Percentiles rank a stretch among this genome's conserved stretches.
These are phyloP conservation scores for Cacoxenus indagator DNA, from an alignment of 2,888 invertebrate genomes.

Conservation along the genomic window DNA sequence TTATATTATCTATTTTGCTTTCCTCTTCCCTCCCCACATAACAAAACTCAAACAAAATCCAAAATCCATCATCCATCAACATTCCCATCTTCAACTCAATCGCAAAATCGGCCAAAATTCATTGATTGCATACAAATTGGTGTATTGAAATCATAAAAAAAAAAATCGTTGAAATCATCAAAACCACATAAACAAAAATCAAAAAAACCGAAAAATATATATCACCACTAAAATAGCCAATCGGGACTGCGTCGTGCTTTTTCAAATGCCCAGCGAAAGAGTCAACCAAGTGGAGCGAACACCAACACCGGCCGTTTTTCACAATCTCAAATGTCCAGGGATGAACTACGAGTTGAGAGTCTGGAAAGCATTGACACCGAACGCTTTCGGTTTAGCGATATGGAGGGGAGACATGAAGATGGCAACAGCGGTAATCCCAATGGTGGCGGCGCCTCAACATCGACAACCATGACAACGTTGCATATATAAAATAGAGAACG, in stretches of 20 bases:
- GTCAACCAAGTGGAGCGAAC: background rate
- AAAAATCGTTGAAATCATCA: background rate
- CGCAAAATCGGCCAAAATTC: too few relatives aligned
- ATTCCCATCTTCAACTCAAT: background rate
- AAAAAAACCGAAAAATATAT: slow-evolving; percentile 17
- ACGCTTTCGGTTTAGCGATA: slow-evolving; percentile 31
- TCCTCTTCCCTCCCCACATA: slow-evolving; percentile 4
- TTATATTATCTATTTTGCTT: slow-evolving; percentile 11
- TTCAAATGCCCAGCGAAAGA: slow-evolving; percentile 22
- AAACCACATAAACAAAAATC: slow-evolving; percentile 1
- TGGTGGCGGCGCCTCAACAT: slow-evolving; percentile 36
- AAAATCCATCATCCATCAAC: background rate
- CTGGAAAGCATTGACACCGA: slow-evolving; percentile 44
- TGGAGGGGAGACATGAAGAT: slow-evolving; percentile 34
- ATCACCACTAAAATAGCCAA: slow-evolving; percentile 29
- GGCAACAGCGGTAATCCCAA: slow-evolving; percentile 23
- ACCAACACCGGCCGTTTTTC: slow-evolving; percentile 25
- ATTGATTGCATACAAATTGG: too few relatives aligned
- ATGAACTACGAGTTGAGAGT: slow-evolving; percentile 43
- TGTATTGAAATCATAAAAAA: background rate
- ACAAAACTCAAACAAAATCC: slow-evolving; percentile 2
- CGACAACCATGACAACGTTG: slow-evolving; percentile 52
- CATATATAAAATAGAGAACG: slow-evolving; percentile 44
- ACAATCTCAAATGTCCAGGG: background rate
- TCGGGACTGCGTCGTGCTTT: slow-evolving; percentile 34